A percentile compares a stretch with the other conserved stretches of the same genome.
Evolutionary conservation across 2,888 invertebrate genomes (phyloP).

Genomic region (Prionchulus punctatus): DNA sequence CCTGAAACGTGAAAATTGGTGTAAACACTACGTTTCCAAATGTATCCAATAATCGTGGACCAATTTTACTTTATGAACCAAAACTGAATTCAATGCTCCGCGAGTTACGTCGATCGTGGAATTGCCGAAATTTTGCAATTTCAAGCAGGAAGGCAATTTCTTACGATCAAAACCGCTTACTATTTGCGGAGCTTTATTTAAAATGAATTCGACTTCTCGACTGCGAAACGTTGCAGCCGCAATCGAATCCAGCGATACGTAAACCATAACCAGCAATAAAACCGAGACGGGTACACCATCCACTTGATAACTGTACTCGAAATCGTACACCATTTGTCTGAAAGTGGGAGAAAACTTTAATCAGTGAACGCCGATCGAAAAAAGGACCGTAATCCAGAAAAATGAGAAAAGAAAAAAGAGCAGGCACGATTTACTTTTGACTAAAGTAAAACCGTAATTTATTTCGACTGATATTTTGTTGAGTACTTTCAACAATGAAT

Average conservation of each 20-base stretch:
- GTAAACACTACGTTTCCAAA: no score
- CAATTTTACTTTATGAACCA: no score
- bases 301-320: neutral
- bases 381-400: no score
- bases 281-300: neutral
- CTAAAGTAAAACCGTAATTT: no score
- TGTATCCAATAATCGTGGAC: no score
- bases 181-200: neutral
- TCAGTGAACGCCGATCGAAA: no score
- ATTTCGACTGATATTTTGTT: no score
- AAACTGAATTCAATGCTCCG: no score
- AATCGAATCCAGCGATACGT: neutral
- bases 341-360: neutral
- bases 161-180: neutral
- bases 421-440: no score
- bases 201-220: neutral
- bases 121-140: neutral
- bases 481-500: no score
- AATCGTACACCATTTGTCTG: constrained; percentile 1
- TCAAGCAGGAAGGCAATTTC: neutral
- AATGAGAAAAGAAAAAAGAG: no score
- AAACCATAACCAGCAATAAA: neutral
- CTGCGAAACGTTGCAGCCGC: neutral
- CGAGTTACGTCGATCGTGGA: neutral
- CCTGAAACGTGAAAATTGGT: neutral